Conservation (phyloP, 1,140 invertebrate genomes). For the Drosophila parabipectinata region DNA sequence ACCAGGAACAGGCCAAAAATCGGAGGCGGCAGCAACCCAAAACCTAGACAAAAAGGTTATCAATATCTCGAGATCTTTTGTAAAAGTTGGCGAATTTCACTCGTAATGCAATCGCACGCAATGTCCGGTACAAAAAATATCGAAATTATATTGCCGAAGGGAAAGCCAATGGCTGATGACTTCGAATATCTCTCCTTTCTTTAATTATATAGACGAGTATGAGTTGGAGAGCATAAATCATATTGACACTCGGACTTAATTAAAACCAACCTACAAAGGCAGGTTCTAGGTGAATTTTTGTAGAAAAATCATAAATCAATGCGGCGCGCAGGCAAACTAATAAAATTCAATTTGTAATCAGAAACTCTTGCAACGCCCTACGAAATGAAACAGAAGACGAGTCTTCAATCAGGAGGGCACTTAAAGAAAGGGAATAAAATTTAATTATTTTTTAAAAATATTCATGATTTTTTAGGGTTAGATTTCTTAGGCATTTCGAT, state of each 20-base stretch:
- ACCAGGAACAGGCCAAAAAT: slow-evolving; percentile 16
- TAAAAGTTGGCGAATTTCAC: slow-evolving; percentile 74
- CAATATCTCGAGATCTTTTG: slow-evolving; percentile 65
- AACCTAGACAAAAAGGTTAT: slow-evolving; percentile 72
- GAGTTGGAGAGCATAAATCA: slow-evolving; percentile 63
- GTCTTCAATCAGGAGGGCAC: slow-evolving; percentile 55
- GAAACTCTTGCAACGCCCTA: slow-evolving; percentile 68
- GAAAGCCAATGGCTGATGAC: slow-evolving; percentile 50
- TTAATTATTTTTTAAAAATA: too few species aligned
- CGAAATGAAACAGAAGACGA: slow-evolving; percentile 19
- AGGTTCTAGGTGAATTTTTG: slow-evolving; percentile 38
- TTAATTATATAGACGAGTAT: slow-evolving; percentile 62
- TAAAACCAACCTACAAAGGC: slow-evolving; percentile 53
- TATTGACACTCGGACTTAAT: slow-evolving; percentile 72
- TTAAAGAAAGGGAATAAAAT: background rate
- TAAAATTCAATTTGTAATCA: slow-evolving; percentile 82
- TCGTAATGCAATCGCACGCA: slow-evolving; percentile 79
- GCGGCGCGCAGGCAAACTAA: slow-evolving; percentile 63
- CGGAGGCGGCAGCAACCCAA: slow-evolving; percentile 46
- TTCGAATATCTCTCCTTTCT: slow-evolving; percentile 35
- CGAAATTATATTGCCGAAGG: slow-evolving; percentile 37
- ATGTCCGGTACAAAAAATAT: slow-evolving; percentile 43
- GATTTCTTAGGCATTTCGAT: too few species aligned
- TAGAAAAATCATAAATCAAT: slow-evolving; percentile 78
- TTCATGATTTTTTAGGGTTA: too few species aligned